A percentile compares a stretch with the other conserved stretches of the same genome.
phyloP scores from a whole-genome alignment of 2,888 invertebrate genomes.

The Dusona sp. region DNA sequence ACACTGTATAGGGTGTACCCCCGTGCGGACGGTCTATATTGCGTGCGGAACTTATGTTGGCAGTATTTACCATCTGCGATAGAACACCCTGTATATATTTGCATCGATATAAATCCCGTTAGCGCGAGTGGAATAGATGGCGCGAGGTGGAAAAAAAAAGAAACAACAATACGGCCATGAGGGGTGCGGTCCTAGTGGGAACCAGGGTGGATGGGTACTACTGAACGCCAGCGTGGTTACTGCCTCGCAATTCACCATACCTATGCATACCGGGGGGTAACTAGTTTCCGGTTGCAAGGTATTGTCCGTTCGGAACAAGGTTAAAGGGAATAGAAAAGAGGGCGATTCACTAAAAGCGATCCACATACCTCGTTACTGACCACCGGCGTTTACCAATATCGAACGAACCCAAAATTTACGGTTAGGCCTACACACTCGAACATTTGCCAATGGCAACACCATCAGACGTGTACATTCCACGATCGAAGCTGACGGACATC shows the following conservation, averaged over 20 bases:
- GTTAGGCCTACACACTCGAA: slow-evolving; percentile 14
- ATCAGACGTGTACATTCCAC: slow-evolving; percentile 8
- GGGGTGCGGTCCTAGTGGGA: slow-evolving; percentile 19
- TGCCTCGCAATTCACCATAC: slow-evolving; percentile 18
- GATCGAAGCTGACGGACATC: slow-evolving; percentile 49
- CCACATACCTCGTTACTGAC: slow-evolving; percentile 52
- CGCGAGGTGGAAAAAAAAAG: slow-evolving; percentile 30
- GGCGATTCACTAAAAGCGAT: slow-evolving; percentile 35
- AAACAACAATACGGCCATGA: neutral
- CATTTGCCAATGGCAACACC: slow-evolving; percentile 32
- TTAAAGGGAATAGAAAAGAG: slow-evolving; percentile 29
- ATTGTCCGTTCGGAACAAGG: slow-evolving; percentile 36
- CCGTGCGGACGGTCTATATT: neutral
- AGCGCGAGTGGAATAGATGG: neutral
- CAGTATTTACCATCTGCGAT: neutral
- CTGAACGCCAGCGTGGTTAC: neutral
- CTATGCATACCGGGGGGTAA: slow-evolving; percentile 24
- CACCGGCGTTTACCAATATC: slow-evolving; percentile 47
- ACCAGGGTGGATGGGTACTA: slow-evolving; percentile 12
- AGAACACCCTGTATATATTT: slow-evolving; percentile 5
- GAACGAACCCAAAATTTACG: slow-evolving; percentile 38
- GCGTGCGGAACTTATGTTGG: neutral
- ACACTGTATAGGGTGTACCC: neutral
- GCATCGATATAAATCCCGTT: slow-evolving; percentile 42
- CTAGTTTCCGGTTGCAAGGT: slow-evolving; percentile 52